Percentiles rank a stretch among this genome's conserved stretches.
Evolutionary conservation across 2,113 vertebrate species (phyloP).

Genomic region (Columba janthina): DNA sequence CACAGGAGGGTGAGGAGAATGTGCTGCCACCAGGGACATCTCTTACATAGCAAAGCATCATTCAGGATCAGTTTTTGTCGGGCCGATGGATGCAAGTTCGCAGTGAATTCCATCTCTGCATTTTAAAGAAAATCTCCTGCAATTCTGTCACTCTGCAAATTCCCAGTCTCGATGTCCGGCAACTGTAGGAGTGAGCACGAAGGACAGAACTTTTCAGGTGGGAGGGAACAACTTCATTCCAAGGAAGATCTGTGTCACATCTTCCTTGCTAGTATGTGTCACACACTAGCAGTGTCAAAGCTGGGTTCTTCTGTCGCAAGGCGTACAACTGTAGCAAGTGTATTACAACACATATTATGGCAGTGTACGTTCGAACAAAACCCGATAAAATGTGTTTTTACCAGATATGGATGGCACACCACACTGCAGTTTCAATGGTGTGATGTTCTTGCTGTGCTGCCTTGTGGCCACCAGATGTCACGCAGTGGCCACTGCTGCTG

Average conservation of each 20-base stretch:
- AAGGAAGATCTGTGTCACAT: not conserved
- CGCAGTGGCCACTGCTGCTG: not conserved
- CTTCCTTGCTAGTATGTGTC: not conserved
- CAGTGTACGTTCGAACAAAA: not conserved
- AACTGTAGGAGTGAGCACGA: accelerated
- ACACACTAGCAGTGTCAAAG: not conserved
- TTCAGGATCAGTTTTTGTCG: not conserved
- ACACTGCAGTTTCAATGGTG: not conserved
- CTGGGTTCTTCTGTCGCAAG: not conserved
- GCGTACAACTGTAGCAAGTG: not conserved
- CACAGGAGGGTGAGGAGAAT: not conserved
- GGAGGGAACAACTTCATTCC: accelerated
- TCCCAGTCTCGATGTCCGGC: not conserved
- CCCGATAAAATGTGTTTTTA: accelerated
- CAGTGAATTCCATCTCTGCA: not conserved
- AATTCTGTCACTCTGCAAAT: not conserved
- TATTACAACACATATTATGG: accelerated
- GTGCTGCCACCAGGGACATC: not conserved
- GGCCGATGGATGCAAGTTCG: not conserved
- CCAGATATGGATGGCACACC: accelerated
- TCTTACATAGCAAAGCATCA: accelerated
- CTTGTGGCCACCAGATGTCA: slow-evolving; percentile 33
- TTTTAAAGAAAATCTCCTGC: not conserved
- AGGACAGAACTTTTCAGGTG: accelerated
- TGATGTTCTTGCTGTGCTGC: not conserved